Base-by-base conservation (phyloP, 2,113 vertebrate species). In the Orientallactaga bullata region DNA sequence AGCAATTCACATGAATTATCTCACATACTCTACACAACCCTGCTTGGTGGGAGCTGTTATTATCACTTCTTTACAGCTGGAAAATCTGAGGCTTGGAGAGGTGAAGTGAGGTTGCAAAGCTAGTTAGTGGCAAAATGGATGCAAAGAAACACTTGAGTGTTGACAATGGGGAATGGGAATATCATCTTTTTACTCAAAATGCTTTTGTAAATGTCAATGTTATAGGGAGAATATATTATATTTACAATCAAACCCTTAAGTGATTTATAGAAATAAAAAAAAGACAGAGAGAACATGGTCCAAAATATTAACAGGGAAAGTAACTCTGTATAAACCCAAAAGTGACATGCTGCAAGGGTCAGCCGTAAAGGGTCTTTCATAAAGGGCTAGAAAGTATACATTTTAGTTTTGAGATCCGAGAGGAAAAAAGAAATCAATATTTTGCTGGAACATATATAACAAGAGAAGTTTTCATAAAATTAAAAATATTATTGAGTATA, bases 1-100 rank as follows among this genome's bases (percentile, higher is more conserved):
- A 88, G 66, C 74, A 95, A 68, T 88, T 80, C 82, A 90, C 28
- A 91, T 26, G 7, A 88, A 88, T 94, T 73, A 85, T 82, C 73
- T 85, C 81, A 79, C 87, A 85, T 82, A 89, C 93, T 42, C 81
- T 51, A 66, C 7, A 73, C 10, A 90, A 61, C 87, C 73, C n/a
- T 80, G 4, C n/a, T 89, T 58, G 60, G 69, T 63, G 84, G 23
- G 20, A 93, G 90, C 35, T 88, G 88, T 90, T 89, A 81, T 51
- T 72, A 88, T 55, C 91, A 66, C 21, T 74, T 32, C 37, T 88
- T 58, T 51, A 81, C 39, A 91, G n/a, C 68, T 61, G 73, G 63
- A 93, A 39, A 88, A 82, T 51, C 0, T 47, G 72, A 92, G 66
- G 61, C 39, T 60, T 37, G 66, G 16, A 88, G 71, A 78, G 35